phyloP scores from a whole-genome alignment of 2,888 invertebrate genomes.

The Parnassius apollo region DNA sequence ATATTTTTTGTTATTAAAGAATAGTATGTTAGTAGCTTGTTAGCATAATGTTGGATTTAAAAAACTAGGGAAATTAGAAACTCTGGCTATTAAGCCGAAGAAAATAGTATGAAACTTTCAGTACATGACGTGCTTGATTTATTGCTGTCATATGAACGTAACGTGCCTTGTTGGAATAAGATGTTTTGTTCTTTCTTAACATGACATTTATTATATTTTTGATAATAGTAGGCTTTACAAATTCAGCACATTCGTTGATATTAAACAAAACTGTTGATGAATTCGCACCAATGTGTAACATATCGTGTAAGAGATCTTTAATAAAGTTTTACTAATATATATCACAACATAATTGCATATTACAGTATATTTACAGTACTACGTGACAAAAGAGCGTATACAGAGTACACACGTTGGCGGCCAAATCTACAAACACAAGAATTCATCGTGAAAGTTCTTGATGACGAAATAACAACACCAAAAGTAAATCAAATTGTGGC shows the following conservation, averaged over 20 bases:
- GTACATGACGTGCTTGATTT: conserved; percentile 14
- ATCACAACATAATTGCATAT: too few relatives aligned
- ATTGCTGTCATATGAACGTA: conserved; percentile 9
- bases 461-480: conserved; percentile 56
- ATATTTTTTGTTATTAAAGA: too few relatives aligned
- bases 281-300: conserved; percentile 46
- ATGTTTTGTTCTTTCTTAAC: conserved; percentile 54
- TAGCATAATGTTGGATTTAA: neutral
- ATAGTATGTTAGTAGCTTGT: too few relatives aligned
- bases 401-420: conserved; percentile 69
- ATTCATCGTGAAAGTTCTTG: conserved; percentile 72
- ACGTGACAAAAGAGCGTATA: conserved; percentile 57
- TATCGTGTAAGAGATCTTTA: conserved; percentile 48
- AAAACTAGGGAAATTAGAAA: conserved; percentile 9
- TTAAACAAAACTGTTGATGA: conserved; percentile 48
- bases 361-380: conserved; percentile 40
- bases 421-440: conserved; percentile 54
- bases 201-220: conserved; percentile 69
- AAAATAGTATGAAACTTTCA: neutral
- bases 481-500: conserved; percentile 51
- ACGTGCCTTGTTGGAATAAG: conserved; percentile 39
- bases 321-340: too few relatives aligned
- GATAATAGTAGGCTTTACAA: conserved; percentile 60
- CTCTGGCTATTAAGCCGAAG: conserved; percentile 21
- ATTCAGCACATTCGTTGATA: conserved; percentile 47